phyloP scores from a whole-genome alignment of 2,888 invertebrate species.

The Caenorhabditis zanzibari region DNA sequence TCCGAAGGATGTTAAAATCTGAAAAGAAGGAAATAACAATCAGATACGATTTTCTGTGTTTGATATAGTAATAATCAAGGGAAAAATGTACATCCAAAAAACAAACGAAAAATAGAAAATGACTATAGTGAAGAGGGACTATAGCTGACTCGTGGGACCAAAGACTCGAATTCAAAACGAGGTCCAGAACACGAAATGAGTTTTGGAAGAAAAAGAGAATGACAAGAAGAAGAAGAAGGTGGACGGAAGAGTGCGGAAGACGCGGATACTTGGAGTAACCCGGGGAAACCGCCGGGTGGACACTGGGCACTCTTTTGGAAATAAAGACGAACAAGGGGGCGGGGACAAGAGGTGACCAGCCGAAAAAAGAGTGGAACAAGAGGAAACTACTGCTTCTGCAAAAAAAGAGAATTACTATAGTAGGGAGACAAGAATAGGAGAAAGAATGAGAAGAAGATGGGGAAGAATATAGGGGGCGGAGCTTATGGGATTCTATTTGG shows the following conservation, averaged over 20 bases:
- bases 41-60: constrained; percentile 1
- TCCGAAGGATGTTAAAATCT: not conserved
- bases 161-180: constrained; percentile 33
- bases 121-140: constrained; percentile 22
- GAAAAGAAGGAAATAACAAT: not conserved
- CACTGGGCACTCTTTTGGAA: constrained; percentile 36
- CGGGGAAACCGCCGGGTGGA: constrained; percentile 40
- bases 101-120: constrained; percentile 12
- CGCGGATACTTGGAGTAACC: constrained; percentile 47
- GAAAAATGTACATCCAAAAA: constrained; percentile 1
- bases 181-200: constrained; percentile 42
- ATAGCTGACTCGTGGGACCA: constrained; percentile 12
- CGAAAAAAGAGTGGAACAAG: constrained; percentile 33
- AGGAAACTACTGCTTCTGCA: constrained; percentile 48
- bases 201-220: constrained; percentile 20
- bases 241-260: constrained; percentile 40
- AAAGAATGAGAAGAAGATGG: constrained; percentile 7
- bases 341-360: constrained; percentile 41
- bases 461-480: not conserved
- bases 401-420: constrained; percentile 40
- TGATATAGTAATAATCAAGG: constrained; percentile 25
- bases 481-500: constrained; percentile 5
- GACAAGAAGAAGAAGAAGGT: constrained; percentile 22
- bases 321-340: constrained; percentile 31
- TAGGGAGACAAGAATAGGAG: constrained; percentile 14